Percentiles rank a stretch among this genome's conserved stretches.
These are phyloP conservation scores for Latrodectus hesperus DNA, from an alignment of 2,888 invertebrate genomes.

Conservation along the genomic window DNA sequence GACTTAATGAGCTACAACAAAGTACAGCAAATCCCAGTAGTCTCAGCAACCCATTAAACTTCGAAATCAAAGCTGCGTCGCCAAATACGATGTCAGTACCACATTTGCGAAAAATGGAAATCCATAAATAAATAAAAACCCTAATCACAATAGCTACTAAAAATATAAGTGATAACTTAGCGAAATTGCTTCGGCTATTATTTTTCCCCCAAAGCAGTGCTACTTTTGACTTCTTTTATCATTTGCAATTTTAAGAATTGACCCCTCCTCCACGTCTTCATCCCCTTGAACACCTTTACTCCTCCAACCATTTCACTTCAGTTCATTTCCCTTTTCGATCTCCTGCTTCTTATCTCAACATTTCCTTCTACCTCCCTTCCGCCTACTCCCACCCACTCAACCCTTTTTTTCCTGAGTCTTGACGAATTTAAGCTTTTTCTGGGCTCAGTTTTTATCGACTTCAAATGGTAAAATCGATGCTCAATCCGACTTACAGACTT, in stretches of 20 bases:
- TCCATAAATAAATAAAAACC: slow-evolving; percentile 30
- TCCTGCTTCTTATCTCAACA: slow-evolving; percentile 53
- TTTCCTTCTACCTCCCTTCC: slow-evolving; percentile 20
- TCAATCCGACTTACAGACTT: slow-evolving; percentile 24
- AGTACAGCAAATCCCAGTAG: no score
- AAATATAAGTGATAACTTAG: slow-evolving; percentile 2
- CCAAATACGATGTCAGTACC: no score
- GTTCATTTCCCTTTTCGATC: slow-evolving; percentile 59
- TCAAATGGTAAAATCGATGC: slow-evolving; percentile 56
- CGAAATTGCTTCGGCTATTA: slow-evolving; percentile 16
- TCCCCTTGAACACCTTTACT: neutral
- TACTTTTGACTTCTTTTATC: slow-evolving; percentile 7
- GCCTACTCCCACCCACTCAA: no score
- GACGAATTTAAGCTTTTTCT: slow-evolving; percentile 51
- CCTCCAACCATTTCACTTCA: slow-evolving; percentile 33
- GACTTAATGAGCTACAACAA: no score
- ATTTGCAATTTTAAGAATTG: slow-evolving; percentile 52
- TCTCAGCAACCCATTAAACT: no score
- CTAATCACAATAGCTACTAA: slow-evolving; percentile 8
- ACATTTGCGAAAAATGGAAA: neutral
- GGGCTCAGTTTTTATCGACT: slow-evolving; percentile 35
- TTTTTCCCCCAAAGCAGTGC: neutral
- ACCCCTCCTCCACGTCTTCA: neutral
- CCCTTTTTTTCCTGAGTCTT: slow-evolving; percentile 22
- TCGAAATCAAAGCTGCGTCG: no score